Evolutionary conservation across 2,797 vertebrate genomes (phyloP).

Genomic region (Sebastes vulpes): DNA sequence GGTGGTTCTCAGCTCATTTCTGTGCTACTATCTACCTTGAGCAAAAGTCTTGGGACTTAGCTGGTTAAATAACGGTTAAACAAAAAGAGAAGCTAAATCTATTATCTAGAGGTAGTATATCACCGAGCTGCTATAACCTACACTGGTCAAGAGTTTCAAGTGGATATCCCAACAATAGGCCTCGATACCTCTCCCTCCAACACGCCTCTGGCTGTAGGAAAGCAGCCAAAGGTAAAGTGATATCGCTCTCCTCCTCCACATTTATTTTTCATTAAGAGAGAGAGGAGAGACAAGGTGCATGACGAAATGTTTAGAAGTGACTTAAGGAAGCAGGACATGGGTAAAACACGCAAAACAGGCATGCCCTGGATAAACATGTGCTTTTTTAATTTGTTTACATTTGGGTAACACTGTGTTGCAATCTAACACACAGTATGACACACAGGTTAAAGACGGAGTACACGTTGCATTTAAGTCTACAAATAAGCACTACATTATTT

Average conservation of each 20-base stretch:
- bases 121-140: neutral
- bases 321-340: neutral
- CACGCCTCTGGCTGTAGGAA: neutral
- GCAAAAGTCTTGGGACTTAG: neutral
- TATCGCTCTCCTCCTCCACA: neutral
- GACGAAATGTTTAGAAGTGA: neutral
- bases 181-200: rapidly evolving
- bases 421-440: neutral
- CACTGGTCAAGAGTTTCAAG: neutral
- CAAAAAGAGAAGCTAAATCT: neutral
- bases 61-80: neutral
- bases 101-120: neutral
- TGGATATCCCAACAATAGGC: neutral
- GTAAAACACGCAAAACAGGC: neutral
- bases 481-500: neutral
- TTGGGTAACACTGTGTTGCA: neutral
- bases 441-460: neutral
- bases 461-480: neutral
- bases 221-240: slow-evolving; percentile 4
- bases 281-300: neutral
- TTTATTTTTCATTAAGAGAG: slow-evolving; percentile 35
- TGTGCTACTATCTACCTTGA: neutral
- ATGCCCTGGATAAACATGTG: neutral
- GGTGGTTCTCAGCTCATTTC: neutral
- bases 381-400: neutral